Evolutionary conservation across 2,888 invertebrate species (phyloP), one percentile per base, ranked within the genome.

Genomic region (Stomorhina lunata): DNA sequence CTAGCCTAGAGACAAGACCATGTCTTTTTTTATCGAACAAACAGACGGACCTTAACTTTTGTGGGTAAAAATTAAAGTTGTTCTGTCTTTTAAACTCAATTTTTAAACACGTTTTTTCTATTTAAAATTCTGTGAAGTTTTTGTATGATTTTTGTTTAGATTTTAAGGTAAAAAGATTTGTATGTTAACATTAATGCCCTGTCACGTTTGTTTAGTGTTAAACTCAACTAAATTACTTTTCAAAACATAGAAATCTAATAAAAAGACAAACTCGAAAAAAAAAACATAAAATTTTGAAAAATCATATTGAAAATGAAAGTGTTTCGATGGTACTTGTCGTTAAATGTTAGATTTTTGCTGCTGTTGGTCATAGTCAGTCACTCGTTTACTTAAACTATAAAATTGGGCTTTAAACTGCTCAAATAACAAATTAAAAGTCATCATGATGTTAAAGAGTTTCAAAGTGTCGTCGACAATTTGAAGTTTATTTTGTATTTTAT

Each of bases 151-250:
- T 48, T 45, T 27, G 15, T 69, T 55, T 2, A 22, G 34, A 20
- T 12, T 29, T 40, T 57, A 6, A 57, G 7, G 17, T 5, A 17
- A 40, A 63, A 25, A 57, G 17, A 57, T 73, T 59, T 69, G 76
- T 73, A 63, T 57, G 76, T 71, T 76, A 59, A 40, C 48, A 63
- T 82, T 71, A 78, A 53, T 71, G 78, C 37, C 57, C 43, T 53
- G 75, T 79, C 82, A 82, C 82, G 82, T 82, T 79, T 75, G 34
- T 68, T n/a, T n/a, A 59, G 57, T 53, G 66, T 59, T 53, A 65
- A 57, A 32, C 29, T 50, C 15, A 9, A 50, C 57, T 69, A 69
- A 63, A 63, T 50, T 34, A 71, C 12, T 32, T 48, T 69, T 27
- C 7, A 45, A 63, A 55, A 53, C 15, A 37, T 29, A 27, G 20